Conservation (phyloP, 2,888 invertebrate species). For the Oscheius sp. region DNA sequence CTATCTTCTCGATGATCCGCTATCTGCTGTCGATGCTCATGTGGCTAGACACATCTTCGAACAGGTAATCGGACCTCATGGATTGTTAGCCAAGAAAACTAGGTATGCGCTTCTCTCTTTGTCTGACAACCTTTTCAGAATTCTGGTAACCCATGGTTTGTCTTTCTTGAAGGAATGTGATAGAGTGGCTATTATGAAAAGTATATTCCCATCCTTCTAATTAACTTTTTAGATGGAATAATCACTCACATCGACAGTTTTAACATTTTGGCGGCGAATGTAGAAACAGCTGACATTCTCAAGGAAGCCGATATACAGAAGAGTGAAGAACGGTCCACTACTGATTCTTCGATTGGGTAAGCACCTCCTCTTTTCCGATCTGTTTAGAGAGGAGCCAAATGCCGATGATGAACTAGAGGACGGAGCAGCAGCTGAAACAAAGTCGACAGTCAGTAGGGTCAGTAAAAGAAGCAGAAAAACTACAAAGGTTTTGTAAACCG, state of each 20-base stretch:
- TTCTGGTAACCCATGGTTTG: constrained; percentile 93
- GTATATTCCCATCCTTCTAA: constrained; percentile 37
- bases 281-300: constrained; percentile 41
- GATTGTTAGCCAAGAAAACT: constrained; percentile 75
- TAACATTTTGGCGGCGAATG: constrained; percentile 39
- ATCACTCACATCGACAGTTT: constrained; percentile 58
- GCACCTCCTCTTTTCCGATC: neutral
- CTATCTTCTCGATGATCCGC: constrained; percentile 92
- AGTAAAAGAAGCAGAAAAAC: constrained; percentile 2
- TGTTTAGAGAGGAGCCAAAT: constrained; percentile 7
- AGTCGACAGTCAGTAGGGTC: neutral
- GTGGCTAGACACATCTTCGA: constrained; percentile 86
- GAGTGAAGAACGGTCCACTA: constrained; percentile 32
- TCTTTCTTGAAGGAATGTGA: constrained; percentile 91
- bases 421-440: neutral
- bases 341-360: constrained; percentile 10
- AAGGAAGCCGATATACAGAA: constrained; percentile 43
- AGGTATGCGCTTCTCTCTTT: constrained; percentile 56
- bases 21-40: constrained; percentile 93
- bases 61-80: constrained; percentile 66
- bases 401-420: constrained; percentile 29
- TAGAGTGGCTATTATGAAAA: constrained; percentile 86
- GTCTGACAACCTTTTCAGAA: constrained; percentile 71
- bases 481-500: constrained; percentile 9
- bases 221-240: constrained; percentile 35